phyloP scores from a whole-genome alignment of 2,888 invertebrate species.

The Bugula neritina region DNA sequence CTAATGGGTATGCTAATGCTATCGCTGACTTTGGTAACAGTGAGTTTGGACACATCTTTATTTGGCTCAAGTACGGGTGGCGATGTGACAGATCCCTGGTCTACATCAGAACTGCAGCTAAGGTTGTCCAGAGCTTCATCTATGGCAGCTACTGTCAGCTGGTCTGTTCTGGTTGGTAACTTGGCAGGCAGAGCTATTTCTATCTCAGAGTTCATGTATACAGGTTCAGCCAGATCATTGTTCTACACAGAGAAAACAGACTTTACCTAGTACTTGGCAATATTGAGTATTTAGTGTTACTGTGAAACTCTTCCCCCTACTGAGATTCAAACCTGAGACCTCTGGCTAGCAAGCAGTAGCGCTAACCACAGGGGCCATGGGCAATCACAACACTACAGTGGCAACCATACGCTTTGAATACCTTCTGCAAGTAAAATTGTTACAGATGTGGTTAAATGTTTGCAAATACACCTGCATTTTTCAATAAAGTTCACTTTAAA shows the following conservation, averaged over 20 bases:
- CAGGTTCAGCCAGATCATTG: not conserved
- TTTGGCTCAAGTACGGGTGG: not conserved
- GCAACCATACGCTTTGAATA: too few relatives aligned
- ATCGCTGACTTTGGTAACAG: not conserved
- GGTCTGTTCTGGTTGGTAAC: not conserved
- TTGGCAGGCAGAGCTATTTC: not conserved
- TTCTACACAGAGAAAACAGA: not conserved
- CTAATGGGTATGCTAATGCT: not conserved
- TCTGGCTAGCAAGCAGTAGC: too few relatives aligned
- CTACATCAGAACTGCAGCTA: not conserved
- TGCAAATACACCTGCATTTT: too few relatives aligned
- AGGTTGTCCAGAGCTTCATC: slow-evolving; percentile 7
- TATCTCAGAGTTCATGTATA: slow-evolving; percentile 17
- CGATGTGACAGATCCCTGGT: not conserved
- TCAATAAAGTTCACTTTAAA: too few relatives aligned
- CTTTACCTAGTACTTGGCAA: too few relatives aligned
- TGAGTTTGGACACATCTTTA: not conserved
- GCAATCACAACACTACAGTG: too few relatives aligned
- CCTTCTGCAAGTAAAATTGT: too few relatives aligned
- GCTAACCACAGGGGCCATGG: too few relatives aligned
- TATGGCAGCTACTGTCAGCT: slow-evolving; percentile 7
- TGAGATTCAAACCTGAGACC: too few relatives aligned
- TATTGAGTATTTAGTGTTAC: too few relatives aligned
- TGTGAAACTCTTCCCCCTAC: too few relatives aligned
- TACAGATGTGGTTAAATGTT: too few relatives aligned